phyloP scores from a whole-genome alignment of 2,113 vertebrate genomes.

The Stigmatopora argus region DNA sequence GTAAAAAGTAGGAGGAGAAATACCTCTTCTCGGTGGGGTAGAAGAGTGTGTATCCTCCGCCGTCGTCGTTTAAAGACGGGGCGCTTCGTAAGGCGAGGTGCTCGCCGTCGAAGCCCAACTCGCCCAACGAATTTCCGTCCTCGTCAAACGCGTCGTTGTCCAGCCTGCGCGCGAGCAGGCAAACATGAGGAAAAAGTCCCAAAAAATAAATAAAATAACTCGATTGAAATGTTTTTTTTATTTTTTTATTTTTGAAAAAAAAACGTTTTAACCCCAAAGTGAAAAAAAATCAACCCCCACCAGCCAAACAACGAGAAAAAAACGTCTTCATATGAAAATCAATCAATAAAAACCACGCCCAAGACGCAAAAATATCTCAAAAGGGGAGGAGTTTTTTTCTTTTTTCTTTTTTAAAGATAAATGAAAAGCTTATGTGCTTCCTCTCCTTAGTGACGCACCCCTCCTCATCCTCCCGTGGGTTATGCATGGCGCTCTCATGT shows the following conservation, averaged over 20 bases:
- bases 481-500: conserved; percentile 56
- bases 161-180: conserved; percentile 71
- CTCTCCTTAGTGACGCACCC: conserved; percentile 66
- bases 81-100: conserved; percentile 80
- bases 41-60: conserved; percentile 80
- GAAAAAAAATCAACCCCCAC: conserved; percentile 23
- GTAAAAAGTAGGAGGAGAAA: conserved; percentile 11
- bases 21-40: conserved; percentile 87
- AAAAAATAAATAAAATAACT: too few species aligned
- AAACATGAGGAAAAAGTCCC: neutral
- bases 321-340: conserved; percentile 16
- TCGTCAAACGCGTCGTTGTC: conserved; percentile 88
- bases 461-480: conserved; percentile 59
- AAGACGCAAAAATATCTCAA: conserved; percentile 35
- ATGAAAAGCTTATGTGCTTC: conserved; percentile 54
- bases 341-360: conserved; percentile 43
- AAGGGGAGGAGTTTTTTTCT: neutral
- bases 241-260: conserved; percentile 28
- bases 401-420: neutral
- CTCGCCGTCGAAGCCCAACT: conserved; percentile 81
- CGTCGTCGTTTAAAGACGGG: conserved; percentile 78
- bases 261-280: neutral
- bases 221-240: neutral
- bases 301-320: too few species aligned
- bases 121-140: conserved; percentile 81